Base-by-base conservation (phyloP, 37 sponge, comb jelly and placozoan species). In the Beroe ovata region DNA sequence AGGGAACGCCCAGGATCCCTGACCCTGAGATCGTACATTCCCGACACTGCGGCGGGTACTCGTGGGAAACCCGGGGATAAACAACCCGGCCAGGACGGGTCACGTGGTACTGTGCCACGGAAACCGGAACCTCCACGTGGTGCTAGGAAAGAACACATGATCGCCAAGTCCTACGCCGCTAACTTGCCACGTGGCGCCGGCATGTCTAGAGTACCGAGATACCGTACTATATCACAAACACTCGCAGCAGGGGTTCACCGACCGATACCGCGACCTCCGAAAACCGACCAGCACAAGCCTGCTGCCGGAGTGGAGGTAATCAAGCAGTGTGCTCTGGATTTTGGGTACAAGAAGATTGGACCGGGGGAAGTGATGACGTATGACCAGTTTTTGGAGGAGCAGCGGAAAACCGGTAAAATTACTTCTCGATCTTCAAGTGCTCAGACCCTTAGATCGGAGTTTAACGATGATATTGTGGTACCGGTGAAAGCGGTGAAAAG, bases 351-450 rank as follows among this genome's bases (percentile, higher is more conserved):
- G 69, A 66, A 66, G 36, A 33, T 66, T 6, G 69, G 16, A 4
- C 69, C 69, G 34, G 69, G 69, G 30, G 36, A 26, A 16, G 69
- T 66, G 33, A 25, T 66, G 69, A 66, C 69, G 18, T 66, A 66
- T 33, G 69, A 26, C 16, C 33, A 66, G 69, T 66, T 66, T 33
- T 18, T 66, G 69, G 69, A 66, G 36, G 69, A 66, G 69, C 69
- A 66, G 69, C 29, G 30, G 36, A 66, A 33, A 30, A 66, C 32
- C 36, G 69, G 69, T 6, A 47, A 47, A 11, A 47, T 47, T 11
- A 47, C 54, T 11, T 29, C 69, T 26, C 69, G 69, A 8, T 30
- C 69, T 66, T 25, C 69, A 1, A 66, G 69, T 33, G 25, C 32
- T 30, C 69, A 66, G 69, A 66, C 69, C 16, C 16, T 66, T 2